phyloP scores from a whole-genome alignment of 2,888 invertebrate genomes.

The Apamea sordens region DNA sequence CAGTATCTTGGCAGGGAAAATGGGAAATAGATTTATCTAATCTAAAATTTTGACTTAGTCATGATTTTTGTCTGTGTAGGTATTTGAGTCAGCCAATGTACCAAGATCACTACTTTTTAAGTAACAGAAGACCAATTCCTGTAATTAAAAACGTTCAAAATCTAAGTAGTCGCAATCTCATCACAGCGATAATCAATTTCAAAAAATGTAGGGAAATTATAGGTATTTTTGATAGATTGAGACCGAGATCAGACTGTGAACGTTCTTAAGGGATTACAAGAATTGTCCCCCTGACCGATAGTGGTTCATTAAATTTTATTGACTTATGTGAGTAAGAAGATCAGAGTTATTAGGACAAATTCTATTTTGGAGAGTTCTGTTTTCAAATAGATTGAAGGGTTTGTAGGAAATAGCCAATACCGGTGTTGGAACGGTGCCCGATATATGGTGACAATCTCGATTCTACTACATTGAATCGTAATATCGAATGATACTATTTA shows the following conservation, averaged over 20 bases:
- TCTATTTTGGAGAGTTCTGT: background rate
- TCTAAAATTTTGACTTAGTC: background rate
- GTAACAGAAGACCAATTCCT: background rate
- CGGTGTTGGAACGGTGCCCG: conserved; percentile 46
- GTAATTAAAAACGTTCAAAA: background rate
- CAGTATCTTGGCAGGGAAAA: background rate
- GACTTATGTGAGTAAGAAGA: background rate
- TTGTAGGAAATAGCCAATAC: conserved; percentile 13
- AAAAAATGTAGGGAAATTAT: background rate
- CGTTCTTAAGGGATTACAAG: background rate
- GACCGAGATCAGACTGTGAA: background rate
- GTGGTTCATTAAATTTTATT: background rate
- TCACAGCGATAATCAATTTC: background rate
- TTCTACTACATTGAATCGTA: conserved; percentile 45
- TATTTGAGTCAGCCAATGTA: background rate
- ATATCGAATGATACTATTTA: conserved; percentile 27
- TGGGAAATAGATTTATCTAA: background rate
- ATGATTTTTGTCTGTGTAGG: background rate
- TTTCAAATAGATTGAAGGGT: background rate
- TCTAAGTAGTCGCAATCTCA: background rate
- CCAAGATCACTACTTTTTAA: background rate
- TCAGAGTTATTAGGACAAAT: background rate
- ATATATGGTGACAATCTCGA: conserved; percentile 41
- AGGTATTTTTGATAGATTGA: background rate
- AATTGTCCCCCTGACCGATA: background rate